Conservation (phyloP, 2,113 vertebrate species). For the Engystomops pustulosus region DNA sequence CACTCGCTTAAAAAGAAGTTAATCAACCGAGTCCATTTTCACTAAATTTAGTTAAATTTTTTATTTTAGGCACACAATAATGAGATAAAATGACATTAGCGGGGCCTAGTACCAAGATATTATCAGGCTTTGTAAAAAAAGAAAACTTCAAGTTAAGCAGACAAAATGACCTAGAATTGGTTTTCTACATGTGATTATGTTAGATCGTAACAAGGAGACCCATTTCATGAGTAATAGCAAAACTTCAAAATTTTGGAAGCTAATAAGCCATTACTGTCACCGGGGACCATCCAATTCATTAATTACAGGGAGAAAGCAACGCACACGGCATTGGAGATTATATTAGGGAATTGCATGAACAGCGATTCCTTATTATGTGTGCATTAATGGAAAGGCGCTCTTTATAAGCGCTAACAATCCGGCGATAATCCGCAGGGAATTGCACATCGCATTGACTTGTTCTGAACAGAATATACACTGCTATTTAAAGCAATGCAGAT, state of each 20-base stretch:
- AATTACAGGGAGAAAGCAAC: not conserved
- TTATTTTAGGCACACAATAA: not conserved
- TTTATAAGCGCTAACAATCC: not conserved
- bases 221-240: not conserved
- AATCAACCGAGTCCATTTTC: not conserved
- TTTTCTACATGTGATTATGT: not conserved
- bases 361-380: not conserved
- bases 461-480: not conserved
- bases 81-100: not conserved
- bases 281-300: not conserved
- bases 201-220: not conserved
- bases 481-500: not conserved
- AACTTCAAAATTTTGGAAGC: not conserved
- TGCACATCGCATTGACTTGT: not conserved
- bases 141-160: constrained; percentile 1
- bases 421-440: not conserved
- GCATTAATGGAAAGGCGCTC: not conserved
- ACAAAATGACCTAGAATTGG: not conserved
- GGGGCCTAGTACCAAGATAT: not conserved
- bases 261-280: not conserved
- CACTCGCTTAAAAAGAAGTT: not conserved
- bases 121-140: not conserved
- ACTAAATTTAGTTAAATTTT: not conserved
- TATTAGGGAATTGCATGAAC: not conserved
- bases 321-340: not conserved